Conservation (phyloP, 2,797 vertebrate species). For the Enteromius mattozi region DNA sequence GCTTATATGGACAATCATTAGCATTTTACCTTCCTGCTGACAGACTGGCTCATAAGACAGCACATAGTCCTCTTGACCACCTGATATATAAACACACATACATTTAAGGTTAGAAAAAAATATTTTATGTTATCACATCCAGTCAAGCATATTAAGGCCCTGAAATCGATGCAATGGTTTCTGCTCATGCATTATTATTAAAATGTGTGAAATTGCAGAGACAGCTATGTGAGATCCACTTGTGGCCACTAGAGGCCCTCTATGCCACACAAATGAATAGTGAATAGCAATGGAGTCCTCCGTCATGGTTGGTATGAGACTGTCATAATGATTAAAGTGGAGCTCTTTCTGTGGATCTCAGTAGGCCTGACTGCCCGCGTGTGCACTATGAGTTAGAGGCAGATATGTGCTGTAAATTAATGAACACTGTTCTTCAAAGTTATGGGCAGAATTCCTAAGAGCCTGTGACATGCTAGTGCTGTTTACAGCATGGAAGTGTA, state of each 20-base stretch:
- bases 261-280: background rate
- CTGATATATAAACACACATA: slow-evolving; percentile 68
- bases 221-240: slow-evolving; percentile 6
- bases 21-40: slow-evolving; percentile 92
- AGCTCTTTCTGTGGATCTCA: slow-evolving; percentile 27
- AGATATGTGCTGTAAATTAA: slow-evolving; percentile 5
- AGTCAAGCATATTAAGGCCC: slow-evolving; percentile 3
- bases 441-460: background rate
- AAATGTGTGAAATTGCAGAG: slow-evolving; percentile 12
- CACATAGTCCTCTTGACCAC: slow-evolving; percentile 94
- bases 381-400: slow-evolving; percentile 8
- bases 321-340: slow-evolving; percentile 34
- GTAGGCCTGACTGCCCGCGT: background rate
- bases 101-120: background rate
- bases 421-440: slow-evolving; percentile 11
- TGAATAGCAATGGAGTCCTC: slow-evolving; percentile 12
- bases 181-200: slow-evolving; percentile 11
- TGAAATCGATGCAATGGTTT: slow-evolving; percentile 11
- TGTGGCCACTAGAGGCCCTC: slow-evolving; percentile 24
- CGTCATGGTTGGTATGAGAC: slow-evolving; percentile 21
- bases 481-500: background rate
- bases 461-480: background rate
- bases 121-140: background rate
- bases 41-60: slow-evolving; percentile 93
- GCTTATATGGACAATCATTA: background rate